Evolutionary conservation across 35 echinoderm and acorn worm genomes (phyloP), one percentile per base, ranked within the genome.

Genomic region (Eucidaris tribuloides): DNA sequence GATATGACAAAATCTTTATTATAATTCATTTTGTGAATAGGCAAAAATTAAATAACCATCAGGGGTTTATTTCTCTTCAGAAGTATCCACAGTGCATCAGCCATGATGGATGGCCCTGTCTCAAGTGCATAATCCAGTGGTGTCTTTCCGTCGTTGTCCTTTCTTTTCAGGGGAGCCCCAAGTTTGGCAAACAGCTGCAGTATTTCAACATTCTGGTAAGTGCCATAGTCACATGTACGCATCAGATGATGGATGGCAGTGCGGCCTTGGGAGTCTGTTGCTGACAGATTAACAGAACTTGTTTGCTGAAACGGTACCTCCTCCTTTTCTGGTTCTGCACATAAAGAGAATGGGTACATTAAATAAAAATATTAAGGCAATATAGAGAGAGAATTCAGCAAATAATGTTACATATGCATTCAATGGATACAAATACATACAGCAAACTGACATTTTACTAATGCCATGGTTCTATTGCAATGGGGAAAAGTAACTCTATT

Each of bases 171-270:
- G 3, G 86, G 83, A 35, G 83, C 85, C 17, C 80, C 79, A 15
- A 88, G 79, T 42, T 65, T 40, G 4, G 54, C 81, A 11, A 99
- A 77, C 13, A 99, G 62, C 27, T 83, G 36, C 42, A 99, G 48
- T 23, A 99, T 40, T 7, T 89, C 80, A 7, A 86, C 86, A 44
- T 93, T 99, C 70, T 99, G 80, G 38, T 90, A 93, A 2, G 90
- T 99, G 20, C 96, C 96, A 45, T 90, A 89, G 33, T 84, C 85
- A 19, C 78, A 87, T 1, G 96, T 83, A 24, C 82, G 78, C 58
- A 87, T 78, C 18, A 89, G 29, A 74, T 99, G 86, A 33, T 99
- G 96, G n/a, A 93, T 88, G 45, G 72, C 87, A n/a, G 48, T 90
- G 42, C 91, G 77, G 1, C 83, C 87, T 43, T 78, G 57, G 5